These are phyloP conservation scores for Synanceia verrucosa DNA, from an alignment of 2,797 vertebrate genomes.

Conservation along the genomic window DNA sequence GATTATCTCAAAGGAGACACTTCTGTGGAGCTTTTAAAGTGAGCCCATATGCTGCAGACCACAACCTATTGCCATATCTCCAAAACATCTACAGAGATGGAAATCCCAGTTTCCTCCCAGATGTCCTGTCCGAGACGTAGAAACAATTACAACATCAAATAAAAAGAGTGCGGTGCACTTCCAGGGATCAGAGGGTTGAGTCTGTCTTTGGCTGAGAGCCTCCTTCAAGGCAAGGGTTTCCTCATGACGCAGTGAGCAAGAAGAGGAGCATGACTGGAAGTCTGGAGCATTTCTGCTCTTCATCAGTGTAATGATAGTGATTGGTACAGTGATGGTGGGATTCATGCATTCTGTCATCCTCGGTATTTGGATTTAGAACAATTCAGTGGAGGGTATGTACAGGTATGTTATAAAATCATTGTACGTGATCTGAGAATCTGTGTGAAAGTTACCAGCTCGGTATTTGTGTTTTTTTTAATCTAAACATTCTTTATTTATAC, in stretches of 20 bases:
- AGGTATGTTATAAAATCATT: too few species aligned
- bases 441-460: too few species aligned
- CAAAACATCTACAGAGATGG: conserved; percentile 63
- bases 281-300: conserved; percentile 38
- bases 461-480: too few species aligned
- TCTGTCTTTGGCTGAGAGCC: conserved; percentile 61
- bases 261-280: conserved; percentile 29
- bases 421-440: too few species aligned
- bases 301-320: conserved; percentile 51
- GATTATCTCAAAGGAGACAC: conserved; percentile 71
- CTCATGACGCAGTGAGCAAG: conserved; percentile 40
- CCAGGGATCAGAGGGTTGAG: conserved; percentile 50
- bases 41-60: conserved; percentile 75
- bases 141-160: conserved; percentile 69
- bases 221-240: conserved; percentile 58
- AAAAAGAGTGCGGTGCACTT: conserved; percentile 44
- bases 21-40: conserved; percentile 64
- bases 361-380: neutral
- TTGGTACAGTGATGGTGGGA: conserved; percentile 34
- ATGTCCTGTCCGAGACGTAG: conserved; percentile 51
- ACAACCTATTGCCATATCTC: conserved; percentile 73
- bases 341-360: conserved; percentile 11
- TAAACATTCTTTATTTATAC: too few species aligned
- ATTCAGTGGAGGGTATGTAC: conserved; percentile 1
- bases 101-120: conserved; percentile 52